Conservation (phyloP, 2,888 invertebrate genomes). For the Plebejus anna region DNA sequence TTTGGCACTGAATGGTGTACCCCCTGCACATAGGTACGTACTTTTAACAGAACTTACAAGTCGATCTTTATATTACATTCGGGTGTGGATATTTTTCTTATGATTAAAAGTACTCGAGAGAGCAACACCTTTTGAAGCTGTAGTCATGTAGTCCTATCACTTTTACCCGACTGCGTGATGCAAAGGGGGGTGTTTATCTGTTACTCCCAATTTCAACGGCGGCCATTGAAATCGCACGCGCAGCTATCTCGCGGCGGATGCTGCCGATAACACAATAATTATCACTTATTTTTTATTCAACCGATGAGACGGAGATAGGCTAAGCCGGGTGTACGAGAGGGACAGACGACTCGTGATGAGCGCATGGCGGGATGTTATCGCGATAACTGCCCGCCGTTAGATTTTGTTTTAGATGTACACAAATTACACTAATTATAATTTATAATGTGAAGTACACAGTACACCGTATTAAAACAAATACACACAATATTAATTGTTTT, state of each 20-base stretch:
- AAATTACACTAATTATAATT: background rate
- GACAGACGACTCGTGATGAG: conserved; percentile 58
- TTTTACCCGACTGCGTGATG: background rate
- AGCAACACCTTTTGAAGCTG: too few relatives aligned
- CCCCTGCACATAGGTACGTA: too few relatives aligned
- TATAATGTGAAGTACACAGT: background rate
- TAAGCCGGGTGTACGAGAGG: conserved; percentile 46
- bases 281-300: conserved; percentile 61
- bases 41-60: too few relatives aligned
- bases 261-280: conserved; percentile 55
- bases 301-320: conserved; percentile 52
- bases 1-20: too few relatives aligned
- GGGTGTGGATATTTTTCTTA: too few relatives aligned
- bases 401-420: conserved; percentile 29
- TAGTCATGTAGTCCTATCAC: background rate
- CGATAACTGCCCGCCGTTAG: conserved; percentile 37
- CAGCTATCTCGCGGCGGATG: conserved; percentile 53
- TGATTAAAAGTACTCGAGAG: too few relatives aligned
- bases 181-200: background rate
- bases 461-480: background rate
- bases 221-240: conserved; percentile 29
- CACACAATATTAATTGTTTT: too few relatives aligned
- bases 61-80: too few relatives aligned
- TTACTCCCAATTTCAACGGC: conserved; percentile 28
- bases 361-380: conserved; percentile 63